Conservation (phyloP, 2,888 invertebrate genomes). For the Drosophila atroscutellata region DNA sequence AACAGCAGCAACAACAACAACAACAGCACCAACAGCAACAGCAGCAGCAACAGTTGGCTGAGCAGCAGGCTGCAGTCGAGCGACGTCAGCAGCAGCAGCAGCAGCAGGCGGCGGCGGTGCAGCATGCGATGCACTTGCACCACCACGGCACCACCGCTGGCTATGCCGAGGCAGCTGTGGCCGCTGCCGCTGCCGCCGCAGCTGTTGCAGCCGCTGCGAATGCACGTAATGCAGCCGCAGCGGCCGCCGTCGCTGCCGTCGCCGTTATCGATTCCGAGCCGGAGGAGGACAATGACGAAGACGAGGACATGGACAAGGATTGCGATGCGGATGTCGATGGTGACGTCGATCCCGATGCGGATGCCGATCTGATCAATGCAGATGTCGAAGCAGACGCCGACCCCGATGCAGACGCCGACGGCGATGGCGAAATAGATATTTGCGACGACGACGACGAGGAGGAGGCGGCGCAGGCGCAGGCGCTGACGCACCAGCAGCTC, state of each 20-base stretch:
- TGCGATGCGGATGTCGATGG: slow-evolving; percentile 33
- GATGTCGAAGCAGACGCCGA: slow-evolving; percentile 29
- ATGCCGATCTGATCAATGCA: slow-evolving; percentile 26
- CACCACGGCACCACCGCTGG: slow-evolving; percentile 62
- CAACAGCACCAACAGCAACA: slow-evolving; percentile 75
- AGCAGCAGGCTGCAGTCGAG: slow-evolving; percentile 54
- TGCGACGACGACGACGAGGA: slow-evolving; percentile 81
- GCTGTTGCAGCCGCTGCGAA: slow-evolving; percentile 67
- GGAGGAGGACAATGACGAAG: slow-evolving; percentile 62
- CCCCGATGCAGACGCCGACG: slow-evolving; percentile 44
- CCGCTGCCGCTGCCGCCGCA: slow-evolving; percentile 68
- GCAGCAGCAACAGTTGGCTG: slow-evolving; percentile 69
- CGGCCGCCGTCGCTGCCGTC: slow-evolving; percentile 52
- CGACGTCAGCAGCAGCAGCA: slow-evolving; percentile 73
- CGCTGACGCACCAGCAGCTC: slow-evolving; percentile 61
- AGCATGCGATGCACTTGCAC: slow-evolving; percentile 64
- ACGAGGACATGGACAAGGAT: slow-evolving; percentile 58
- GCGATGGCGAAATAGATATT: slow-evolving; percentile 80
- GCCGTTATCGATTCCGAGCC: slow-evolving; percentile 58
- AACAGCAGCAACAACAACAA: slow-evolving; percentile 63
- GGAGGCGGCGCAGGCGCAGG: slow-evolving; percentile 36
- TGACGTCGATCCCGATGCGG: slow-evolving; percentile 37
- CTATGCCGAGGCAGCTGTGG: slow-evolving; percentile 71
- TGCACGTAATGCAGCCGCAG: slow-evolving; percentile 65
- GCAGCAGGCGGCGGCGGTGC: slow-evolving; percentile 54